phyloP scores from a whole-genome alignment of 1,140 invertebrate species.

The Scaptodrosophila lebanonensis region DNA sequence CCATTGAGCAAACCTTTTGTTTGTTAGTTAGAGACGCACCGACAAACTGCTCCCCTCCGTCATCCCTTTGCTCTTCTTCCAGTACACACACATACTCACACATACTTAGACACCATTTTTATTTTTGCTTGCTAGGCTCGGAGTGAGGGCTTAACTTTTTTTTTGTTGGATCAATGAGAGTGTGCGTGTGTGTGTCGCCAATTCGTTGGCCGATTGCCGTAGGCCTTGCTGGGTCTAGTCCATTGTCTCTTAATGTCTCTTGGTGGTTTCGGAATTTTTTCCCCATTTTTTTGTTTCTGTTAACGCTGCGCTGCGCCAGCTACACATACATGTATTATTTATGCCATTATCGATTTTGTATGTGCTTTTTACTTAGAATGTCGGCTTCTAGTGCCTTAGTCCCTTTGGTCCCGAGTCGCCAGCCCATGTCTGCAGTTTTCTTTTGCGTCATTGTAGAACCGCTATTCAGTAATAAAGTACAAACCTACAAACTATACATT shows the following conservation, averaged over 20 bases:
- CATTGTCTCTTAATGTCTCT: slow-evolving; percentile 45
- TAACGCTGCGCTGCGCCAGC: neutral
- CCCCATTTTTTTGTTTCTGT: slow-evolving; percentile 20
- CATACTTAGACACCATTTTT: neutral
- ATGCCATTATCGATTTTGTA: slow-evolving; percentile 71
- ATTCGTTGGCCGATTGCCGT: slow-evolving; percentile 38
- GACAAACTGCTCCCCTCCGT: slow-evolving; percentile 7
- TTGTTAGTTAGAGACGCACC: slow-evolving; percentile 33
- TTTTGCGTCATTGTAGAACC: neutral
- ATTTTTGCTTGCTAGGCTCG: slow-evolving; percentile 35
- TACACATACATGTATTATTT: slow-evolving; percentile 63
- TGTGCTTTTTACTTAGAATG: slow-evolving; percentile 51
- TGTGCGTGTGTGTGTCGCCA: slow-evolving; percentile 43
- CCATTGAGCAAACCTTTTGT: slow-evolving; percentile 64
- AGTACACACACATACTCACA: slow-evolving; percentile 16
- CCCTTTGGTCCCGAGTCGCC: slow-evolving; percentile 22
- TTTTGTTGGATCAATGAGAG: slow-evolving; percentile 36
- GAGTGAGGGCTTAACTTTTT: slow-evolving; percentile 29
- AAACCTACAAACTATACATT: too few species aligned
- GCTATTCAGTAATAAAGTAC: too few species aligned
- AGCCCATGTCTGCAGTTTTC: neutral
- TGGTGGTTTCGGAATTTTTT: slow-evolving; percentile 9
- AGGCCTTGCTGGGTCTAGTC: slow-evolving; percentile 54
- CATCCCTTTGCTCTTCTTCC: slow-evolving; percentile 9
- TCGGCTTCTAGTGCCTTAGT: slow-evolving; percentile 8